Conservation (phyloP, 2,797 vertebrate genomes). For the Acanthurus leucopareius region DNA sequence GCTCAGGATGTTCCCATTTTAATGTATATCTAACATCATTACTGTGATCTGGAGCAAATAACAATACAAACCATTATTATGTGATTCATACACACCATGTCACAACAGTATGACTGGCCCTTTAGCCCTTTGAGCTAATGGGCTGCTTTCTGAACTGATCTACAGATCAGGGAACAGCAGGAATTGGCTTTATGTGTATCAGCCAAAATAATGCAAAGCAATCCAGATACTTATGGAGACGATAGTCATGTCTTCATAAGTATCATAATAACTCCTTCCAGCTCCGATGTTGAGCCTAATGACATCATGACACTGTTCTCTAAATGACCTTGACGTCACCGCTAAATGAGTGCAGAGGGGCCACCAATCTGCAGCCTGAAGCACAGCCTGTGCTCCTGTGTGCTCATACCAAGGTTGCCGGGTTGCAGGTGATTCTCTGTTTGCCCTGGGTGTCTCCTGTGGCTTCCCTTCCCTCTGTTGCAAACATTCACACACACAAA, state of each 20-base stretch:
- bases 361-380: conserved; percentile 73
- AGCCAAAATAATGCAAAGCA: no score
- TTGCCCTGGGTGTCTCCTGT: conserved; percentile 54
- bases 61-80: not conserved
- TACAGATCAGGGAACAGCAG: no score
- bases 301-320: conserved; percentile 51
- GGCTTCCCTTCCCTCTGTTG: conserved; percentile 31
- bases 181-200: not conserved
- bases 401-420: conserved; percentile 69
- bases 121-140: not conserved
- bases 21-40: not conserved
- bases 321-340: conserved; percentile 54
- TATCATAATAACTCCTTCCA: conserved; percentile 6
- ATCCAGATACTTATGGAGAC: not conserved
- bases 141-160: not conserved
- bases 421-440: conserved; percentile 50
- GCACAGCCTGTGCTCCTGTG: conserved; percentile 75
- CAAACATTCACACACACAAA: conserved; percentile 15
- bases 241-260: not conserved
- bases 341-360: conserved; percentile 34
- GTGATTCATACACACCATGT: not conserved
- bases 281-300: conserved; percentile 18
- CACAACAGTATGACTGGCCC: no score
- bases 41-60: not conserved
- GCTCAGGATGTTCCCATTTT: not conserved